These are phyloP conservation scores for Castor canadensis DNA, from an alignment of 2,113 vertebrate genomes.

Conservation along the genomic window DNA sequence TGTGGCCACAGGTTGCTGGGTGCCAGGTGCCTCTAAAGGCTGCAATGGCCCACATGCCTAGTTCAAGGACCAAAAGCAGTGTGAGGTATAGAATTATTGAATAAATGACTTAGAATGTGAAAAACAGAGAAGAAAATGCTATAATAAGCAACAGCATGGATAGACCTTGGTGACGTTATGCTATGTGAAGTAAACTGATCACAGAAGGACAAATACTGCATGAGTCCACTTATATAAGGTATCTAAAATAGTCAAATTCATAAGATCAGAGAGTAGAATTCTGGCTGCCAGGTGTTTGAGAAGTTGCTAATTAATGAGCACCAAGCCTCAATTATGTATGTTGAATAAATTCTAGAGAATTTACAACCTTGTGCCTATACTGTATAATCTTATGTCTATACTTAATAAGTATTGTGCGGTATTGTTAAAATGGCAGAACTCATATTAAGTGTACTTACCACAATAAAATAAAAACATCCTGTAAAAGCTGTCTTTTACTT, in stretches of 20 bases:
- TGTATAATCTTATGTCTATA: not conserved
- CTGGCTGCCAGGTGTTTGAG: not conserved
- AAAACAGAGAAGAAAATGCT: not conserved
- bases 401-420: not conserved
- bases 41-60: not conserved
- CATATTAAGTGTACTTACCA: not conserved
- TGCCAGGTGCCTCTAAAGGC: not conserved
- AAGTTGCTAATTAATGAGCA: not conserved
- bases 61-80: not conserved
- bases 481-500: not conserved
- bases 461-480: not conserved
- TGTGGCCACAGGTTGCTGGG: not conserved
- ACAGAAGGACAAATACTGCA: not conserved
- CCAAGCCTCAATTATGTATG: not conserved
- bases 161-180: not conserved
- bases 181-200: not conserved
- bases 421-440: not conserved
- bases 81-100: slow-evolving; percentile 4
- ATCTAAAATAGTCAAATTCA: not conserved
- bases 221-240: not conserved
- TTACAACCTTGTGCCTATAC: too few species aligned
- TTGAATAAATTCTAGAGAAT: not conserved
- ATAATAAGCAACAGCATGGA: not conserved
- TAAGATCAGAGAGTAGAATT: not conserved
- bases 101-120: slow-evolving; percentile 55